Evolutionary conservation across 2,113 vertebrate species (phyloP).

Genomic region (Alosa alosa): DNA sequence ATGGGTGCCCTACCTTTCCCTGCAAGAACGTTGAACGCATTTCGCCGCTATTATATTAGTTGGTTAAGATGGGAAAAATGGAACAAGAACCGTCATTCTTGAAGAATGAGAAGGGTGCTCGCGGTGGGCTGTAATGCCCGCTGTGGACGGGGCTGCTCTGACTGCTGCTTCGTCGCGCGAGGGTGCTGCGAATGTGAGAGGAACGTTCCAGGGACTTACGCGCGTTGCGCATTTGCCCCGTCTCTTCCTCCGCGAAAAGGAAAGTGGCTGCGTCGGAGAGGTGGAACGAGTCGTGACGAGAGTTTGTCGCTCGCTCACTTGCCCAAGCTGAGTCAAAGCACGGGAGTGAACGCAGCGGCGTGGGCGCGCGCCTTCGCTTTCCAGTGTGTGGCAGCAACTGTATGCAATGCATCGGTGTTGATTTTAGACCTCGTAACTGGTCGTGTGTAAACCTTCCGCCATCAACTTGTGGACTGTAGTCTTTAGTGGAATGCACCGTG

Average conservation of each 20-base stretch:
- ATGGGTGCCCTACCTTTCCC: slow-evolving; percentile 84
- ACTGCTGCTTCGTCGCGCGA: slow-evolving; percentile 21
- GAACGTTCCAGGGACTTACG: slow-evolving; percentile 33
- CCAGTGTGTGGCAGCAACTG: slow-evolving; percentile 7
- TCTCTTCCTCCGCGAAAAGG: slow-evolving; percentile 30
- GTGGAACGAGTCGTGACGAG: slow-evolving; percentile 21
- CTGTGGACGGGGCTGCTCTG: slow-evolving; percentile 38
- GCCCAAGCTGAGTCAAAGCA: slow-evolving; percentile 7
- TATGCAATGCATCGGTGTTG: neutral
- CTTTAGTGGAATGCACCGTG: neutral
- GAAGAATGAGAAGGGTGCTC: slow-evolving; percentile 34
- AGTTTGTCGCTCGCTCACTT: neutral
- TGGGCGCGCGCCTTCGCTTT: slow-evolving; percentile 30
- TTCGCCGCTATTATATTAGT: neutral
- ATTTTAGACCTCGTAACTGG: neutral
- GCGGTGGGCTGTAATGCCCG: slow-evolving; percentile 27
- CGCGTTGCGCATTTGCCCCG: slow-evolving; percentile 27
- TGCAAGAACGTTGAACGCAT: slow-evolving; percentile 80
- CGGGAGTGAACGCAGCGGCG: slow-evolving; percentile 34
- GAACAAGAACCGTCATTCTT: slow-evolving; percentile 36
- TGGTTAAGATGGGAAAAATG: slow-evolving; percentile 22
- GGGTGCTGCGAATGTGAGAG: slow-evolving; percentile 25
- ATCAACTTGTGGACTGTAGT: slow-evolving; percentile 22
- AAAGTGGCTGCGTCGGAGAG: slow-evolving; percentile 30
- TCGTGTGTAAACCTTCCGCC: neutral